Evolutionary conservation across 2,888 invertebrate genomes (phyloP).

Genomic region (Aphidoletes aphidimyza): DNA sequence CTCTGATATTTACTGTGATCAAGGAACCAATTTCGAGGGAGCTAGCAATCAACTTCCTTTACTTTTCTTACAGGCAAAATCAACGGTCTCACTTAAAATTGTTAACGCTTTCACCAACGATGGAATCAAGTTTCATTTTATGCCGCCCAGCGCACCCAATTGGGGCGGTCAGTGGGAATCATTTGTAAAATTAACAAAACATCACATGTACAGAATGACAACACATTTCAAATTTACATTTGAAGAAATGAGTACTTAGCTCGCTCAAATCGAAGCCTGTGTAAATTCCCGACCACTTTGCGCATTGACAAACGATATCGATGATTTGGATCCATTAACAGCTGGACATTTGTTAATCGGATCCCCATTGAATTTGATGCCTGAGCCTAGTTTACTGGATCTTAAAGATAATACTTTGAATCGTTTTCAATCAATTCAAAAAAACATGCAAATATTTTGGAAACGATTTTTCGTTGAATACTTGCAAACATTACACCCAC

Average conservation of each 20-base stretch:
- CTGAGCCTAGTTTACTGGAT: neutral
- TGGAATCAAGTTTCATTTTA: constrained; percentile 56
- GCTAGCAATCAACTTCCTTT: constrained; percentile 56
- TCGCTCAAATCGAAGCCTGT: constrained; percentile 58
- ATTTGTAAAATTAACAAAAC: constrained; percentile 57
- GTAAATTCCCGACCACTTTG: constrained; percentile 58
- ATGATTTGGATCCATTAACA: constrained; percentile 58
- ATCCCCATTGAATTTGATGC: neutral
- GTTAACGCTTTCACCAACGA: neutral
- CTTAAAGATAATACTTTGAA: neutral
- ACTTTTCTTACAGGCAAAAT: neutral
- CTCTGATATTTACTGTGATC: constrained; percentile 59
- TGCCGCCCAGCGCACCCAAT: constrained; percentile 56
- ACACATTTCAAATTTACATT: neutral
- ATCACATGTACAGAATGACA: neutral
- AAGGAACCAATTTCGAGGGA: constrained; percentile 61
- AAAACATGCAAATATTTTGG: constrained; percentile 53
- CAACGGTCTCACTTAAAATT: neutral
- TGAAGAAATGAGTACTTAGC: constrained; percentile 56
- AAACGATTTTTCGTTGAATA: constrained; percentile 38
- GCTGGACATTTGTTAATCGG: constrained; percentile 61
- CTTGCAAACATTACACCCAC: neutral
- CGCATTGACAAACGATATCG: constrained; percentile 57
- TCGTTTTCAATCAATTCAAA: neutral
- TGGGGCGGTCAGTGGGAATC: constrained; percentile 57